phyloP scores from a whole-genome alignment of 2,113 vertebrate genomes.

The Pongo pygmaeus region DNA sequence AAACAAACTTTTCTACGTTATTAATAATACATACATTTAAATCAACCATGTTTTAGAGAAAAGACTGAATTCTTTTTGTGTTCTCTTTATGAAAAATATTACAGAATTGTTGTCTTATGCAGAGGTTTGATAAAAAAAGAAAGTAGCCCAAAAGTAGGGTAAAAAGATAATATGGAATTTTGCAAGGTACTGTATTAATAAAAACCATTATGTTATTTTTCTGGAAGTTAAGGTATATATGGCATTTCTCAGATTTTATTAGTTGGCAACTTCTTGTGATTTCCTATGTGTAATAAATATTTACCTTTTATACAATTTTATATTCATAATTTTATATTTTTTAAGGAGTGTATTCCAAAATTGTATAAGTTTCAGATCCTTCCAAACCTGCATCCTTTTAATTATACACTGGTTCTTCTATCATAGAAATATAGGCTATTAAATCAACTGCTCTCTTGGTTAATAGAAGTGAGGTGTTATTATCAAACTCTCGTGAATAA shows the following conservation, averaged over 20 bases:
- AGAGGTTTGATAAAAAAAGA: neutral
- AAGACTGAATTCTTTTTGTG: neutral
- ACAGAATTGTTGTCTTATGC: neutral
- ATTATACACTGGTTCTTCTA: neutral
- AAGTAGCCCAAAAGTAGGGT: neutral
- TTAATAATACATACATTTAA: slow-evolving; percentile 26
- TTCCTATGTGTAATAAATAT: neutral
- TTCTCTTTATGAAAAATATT: neutral
- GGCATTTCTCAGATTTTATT: neutral
- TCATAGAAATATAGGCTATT: neutral
- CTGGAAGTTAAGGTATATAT: neutral
- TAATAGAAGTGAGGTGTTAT: neutral
- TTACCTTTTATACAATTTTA: neutral
- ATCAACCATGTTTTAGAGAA: neutral
- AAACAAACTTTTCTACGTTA: neutral
- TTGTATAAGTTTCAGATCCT: neutral
- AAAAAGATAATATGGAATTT: neutral
- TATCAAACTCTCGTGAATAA: neutral
- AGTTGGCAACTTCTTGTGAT: neutral
- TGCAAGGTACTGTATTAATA: neutral
- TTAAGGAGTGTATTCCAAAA: neutral
- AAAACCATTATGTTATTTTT: neutral
- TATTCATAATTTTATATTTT: neutral
- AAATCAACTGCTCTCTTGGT: neutral
- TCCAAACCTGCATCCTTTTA: neutral